phyloP scores from a whole-genome alignment of 1,140 invertebrate species.

The Chironomus striatipennis region DNA sequence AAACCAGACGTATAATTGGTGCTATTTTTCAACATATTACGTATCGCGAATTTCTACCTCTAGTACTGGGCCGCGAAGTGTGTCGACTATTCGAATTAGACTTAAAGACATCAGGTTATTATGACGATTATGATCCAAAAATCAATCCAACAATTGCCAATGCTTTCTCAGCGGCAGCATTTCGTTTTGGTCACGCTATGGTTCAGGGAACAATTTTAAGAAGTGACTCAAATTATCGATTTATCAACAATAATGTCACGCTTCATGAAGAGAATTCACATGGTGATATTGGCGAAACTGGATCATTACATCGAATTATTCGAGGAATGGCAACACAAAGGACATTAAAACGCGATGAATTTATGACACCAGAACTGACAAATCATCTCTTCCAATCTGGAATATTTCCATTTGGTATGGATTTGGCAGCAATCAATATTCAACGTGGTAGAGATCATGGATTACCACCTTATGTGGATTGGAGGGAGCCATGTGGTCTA shows the following conservation, averaged over 20 bases:
- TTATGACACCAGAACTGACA: slow-evolving; percentile 71
- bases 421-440: slow-evolving; percentile 82
- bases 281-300: slow-evolving; percentile 56
- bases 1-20: slow-evolving; percentile 70
- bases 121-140: slow-evolving; percentile 62
- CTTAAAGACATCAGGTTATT: slow-evolving; percentile 53
- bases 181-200: slow-evolving; percentile 89
- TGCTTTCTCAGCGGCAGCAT: slow-evolving; percentile 90
- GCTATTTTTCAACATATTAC: slow-evolving; percentile 81
- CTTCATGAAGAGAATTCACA: slow-evolving; percentile 60
- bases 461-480: slow-evolving; percentile 70
- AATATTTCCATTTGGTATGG: slow-evolving; percentile 66
- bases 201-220: slow-evolving; percentile 69
- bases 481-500: slow-evolving; percentile 72
- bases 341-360: slow-evolving; percentile 71
- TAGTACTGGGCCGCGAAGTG: slow-evolving; percentile 67
- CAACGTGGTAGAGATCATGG: slow-evolving; percentile 87
- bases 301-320: slow-evolving; percentile 68
- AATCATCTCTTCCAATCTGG: slow-evolving; percentile 78
- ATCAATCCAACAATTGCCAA: slow-evolving; percentile 84
- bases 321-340: slow-evolving; percentile 68
- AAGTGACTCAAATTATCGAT: slow-evolving; percentile 49
- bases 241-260: slow-evolving; percentile 46
- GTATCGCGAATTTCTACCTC: slow-evolving; percentile 80
- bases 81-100: slow-evolving; percentile 62